Percentiles rank a stretch among this genome's conserved stretches.
Evolutionary conservation across 2,113 vertebrate genomes (phyloP).

Genomic region (Chloebia gouldiae): DNA sequence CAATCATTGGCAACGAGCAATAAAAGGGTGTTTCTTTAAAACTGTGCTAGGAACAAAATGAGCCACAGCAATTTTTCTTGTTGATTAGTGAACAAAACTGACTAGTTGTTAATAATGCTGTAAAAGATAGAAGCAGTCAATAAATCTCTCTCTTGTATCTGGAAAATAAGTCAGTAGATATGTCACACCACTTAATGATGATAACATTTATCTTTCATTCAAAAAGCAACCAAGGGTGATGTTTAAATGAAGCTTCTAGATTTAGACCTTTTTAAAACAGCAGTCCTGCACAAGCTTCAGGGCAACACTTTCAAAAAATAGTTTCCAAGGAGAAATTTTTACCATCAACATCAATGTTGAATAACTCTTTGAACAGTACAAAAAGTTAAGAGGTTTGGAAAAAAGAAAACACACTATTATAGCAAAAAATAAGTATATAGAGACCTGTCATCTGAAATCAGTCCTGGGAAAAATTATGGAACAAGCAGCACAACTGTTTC

Average conservation of each 20-base stretch:
- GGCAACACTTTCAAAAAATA: neutral
- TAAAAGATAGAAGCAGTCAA: neutral
- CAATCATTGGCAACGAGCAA: neutral
- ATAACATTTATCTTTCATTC: neutral
- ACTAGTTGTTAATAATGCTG: neutral
- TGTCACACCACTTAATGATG: neutral
- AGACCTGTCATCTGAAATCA: neutral
- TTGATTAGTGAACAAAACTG: neutral
- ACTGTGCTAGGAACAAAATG: neutral
- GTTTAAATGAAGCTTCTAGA: neutral
- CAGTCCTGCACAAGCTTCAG: neutral
- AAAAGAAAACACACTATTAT: neutral
- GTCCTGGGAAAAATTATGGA: neutral
- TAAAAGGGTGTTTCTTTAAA: neutral
- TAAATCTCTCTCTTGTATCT: neutral
- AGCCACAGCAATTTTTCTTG: neutral
- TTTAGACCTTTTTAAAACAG: neutral
- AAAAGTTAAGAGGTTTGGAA: neutral
- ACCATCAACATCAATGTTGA: neutral
- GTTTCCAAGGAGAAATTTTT: neutral
- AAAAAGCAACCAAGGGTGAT: neutral
- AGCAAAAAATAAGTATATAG: neutral
- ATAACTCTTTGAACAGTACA: neutral
- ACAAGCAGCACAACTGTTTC: neutral
- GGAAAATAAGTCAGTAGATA: neutral